Percentiles rank a stretch among this genome's conserved stretches.
These are phyloP conservation scores for Wasmannia auropunctata DNA, from an alignment of 1,140 invertebrate genomes.

Conservation along the genomic window DNA sequence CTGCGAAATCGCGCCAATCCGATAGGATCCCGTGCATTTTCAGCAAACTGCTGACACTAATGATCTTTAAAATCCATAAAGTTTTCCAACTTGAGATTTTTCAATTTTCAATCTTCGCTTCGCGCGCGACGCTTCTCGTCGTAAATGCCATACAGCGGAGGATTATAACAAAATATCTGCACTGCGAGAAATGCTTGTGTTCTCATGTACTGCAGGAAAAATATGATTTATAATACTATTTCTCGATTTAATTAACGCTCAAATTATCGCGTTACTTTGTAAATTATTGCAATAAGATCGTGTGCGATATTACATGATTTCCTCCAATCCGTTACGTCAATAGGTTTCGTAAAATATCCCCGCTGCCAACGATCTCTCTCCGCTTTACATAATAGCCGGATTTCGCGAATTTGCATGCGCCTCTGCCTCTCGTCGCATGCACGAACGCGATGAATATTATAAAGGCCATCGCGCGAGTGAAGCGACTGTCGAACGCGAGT, in stretches of 20 bases:
- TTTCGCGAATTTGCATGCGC: constrained; percentile 45
- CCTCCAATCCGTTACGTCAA: neutral
- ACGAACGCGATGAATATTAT: constrained; percentile 7
- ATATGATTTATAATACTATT: neutral
- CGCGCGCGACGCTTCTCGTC: neutral
- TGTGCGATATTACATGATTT: neutral
- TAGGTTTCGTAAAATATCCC: constrained; percentile 31
- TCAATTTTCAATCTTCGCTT: neutral
- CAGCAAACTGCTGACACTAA: neutral
- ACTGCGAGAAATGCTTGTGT: neutral
- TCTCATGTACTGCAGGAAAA: neutral
- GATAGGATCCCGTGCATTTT: neutral
- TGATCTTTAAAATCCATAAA: neutral
- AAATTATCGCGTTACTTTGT: neutral
- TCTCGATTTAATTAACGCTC: neutral
- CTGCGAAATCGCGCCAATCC: constrained; percentile 28
- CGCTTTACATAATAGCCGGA: constrained; percentile 53
- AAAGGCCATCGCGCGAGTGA: neutral
- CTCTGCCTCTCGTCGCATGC: neutral
- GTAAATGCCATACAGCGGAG: neutral
- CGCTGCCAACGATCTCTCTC: neutral
- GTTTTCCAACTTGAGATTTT: neutral
- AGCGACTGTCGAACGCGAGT: constrained; percentile 20
- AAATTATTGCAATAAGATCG: neutral
- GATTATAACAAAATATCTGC: neutral